Conservation (phyloP, 2,888 invertebrate species). For the Orthosia cruda region DNA sequence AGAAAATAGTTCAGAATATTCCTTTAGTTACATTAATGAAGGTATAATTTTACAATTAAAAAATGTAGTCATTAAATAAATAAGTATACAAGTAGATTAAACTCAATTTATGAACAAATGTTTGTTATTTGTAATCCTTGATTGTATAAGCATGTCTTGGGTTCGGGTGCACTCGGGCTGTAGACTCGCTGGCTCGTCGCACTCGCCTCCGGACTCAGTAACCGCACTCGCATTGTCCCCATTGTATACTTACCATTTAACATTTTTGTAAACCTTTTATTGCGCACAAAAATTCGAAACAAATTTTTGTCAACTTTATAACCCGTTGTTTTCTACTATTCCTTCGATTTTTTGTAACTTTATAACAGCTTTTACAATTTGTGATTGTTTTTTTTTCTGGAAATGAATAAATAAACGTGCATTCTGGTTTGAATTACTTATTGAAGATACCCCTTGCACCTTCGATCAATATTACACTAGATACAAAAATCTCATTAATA, state of each 20-base stretch:
- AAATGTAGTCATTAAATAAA: slow-evolving; percentile 88
- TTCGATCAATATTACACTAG: background rate
- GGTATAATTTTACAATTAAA: slow-evolving; percentile 78
- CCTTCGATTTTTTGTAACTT: slow-evolving; percentile 73
- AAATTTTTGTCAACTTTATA: slow-evolving; percentile 66
- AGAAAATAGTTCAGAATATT: slow-evolving; percentile 71
- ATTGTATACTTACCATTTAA: slow-evolving; percentile 54
- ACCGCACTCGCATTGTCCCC: slow-evolving; percentile 52
- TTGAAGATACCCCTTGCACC: slow-evolving; percentile 14
- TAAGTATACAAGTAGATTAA: slow-evolving; percentile 87
- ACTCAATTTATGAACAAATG: slow-evolving; percentile 80
- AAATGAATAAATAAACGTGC: slow-evolving; percentile 87
- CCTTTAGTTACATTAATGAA: slow-evolving; percentile 74
- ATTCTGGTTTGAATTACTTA: slow-evolving; percentile 70
- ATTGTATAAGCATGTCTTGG: slow-evolving; percentile 57
- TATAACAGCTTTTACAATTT: slow-evolving; percentile 84
- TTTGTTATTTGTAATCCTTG: slow-evolving; percentile 82
- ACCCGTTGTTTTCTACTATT: slow-evolving; percentile 55
- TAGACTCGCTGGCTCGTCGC: background rate
- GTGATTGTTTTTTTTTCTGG: slow-evolving; percentile 80
- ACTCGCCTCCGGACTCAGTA: slow-evolving; percentile 15
- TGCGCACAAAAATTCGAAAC: slow-evolving; percentile 68
- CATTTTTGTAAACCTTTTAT: slow-evolving; percentile 55
- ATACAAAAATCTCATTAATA: no score
- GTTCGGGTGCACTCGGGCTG: background rate